Percentiles rank a stretch among this genome's conserved stretches.
phyloP scores from a whole-genome alignment of 2,888 invertebrate genomes.

The Gonocerus acuteangulatus region DNA sequence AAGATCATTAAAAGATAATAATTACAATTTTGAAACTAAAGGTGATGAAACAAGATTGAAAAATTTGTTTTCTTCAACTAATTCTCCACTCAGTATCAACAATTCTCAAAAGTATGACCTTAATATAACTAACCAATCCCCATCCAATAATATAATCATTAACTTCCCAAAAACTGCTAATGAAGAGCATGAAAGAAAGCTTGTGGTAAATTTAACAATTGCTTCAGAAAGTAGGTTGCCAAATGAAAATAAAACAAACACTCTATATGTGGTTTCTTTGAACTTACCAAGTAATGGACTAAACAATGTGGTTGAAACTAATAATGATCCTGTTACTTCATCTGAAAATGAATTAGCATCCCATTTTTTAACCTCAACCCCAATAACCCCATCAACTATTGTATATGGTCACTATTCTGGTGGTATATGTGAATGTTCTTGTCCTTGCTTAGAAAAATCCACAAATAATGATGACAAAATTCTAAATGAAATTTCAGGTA shows the following conservation, averaged over 20 bases:
- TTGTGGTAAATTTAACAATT: constrained; percentile 75
- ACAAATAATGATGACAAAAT: constrained; percentile 8
- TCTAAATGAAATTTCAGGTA: constrained; percentile 28
- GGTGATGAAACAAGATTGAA: too few species aligned
- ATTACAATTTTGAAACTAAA: too few species aligned
- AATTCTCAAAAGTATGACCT: background rate
- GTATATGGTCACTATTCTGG: constrained; percentile 43
- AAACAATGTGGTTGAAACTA: constrained; percentile 12
- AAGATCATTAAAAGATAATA: too few species aligned
- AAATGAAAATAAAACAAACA: constrained; percentile 48
- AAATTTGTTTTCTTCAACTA: too few species aligned
- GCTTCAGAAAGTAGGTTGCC: constrained; percentile 50
- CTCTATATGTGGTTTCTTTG: constrained; percentile 70
- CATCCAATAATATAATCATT: constrained; percentile 11
- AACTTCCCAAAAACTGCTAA: constrained; percentile 25
- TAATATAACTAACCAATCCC: constrained; percentile 12
- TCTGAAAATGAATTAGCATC: background rate
- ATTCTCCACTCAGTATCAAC: too few species aligned
- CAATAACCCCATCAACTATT: constrained; percentile 13
- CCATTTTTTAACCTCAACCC: constrained; percentile 38
- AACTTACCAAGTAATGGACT: constrained; percentile 61
- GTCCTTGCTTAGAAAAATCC: constrained; percentile 48
- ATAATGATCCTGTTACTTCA: constrained; percentile 14
- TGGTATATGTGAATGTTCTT: constrained; percentile 65
- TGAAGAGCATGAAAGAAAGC: constrained; percentile 44